phyloP scores from a whole-genome alignment of 2,888 invertebrate genomes.

The Tetheella fluctuosa region DNA sequence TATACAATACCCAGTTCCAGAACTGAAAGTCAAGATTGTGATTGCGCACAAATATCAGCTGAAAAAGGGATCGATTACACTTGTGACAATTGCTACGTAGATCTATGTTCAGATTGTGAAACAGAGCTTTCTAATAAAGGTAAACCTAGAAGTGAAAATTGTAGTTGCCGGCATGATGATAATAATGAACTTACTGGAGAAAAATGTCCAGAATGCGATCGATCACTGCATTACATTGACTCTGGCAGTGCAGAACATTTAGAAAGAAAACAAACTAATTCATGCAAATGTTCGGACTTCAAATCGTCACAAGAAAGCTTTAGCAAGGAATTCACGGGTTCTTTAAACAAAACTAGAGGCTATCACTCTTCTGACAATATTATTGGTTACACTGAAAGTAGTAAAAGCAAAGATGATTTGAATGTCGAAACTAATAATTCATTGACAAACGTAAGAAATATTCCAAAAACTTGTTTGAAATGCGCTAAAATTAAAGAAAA shows the following conservation, averaged over 20 bases:
- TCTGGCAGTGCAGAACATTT: constrained; percentile 70
- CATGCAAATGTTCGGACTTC: constrained; percentile 75
- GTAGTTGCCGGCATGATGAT: constrained; percentile 57
- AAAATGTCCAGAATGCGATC: constrained; percentile 75
- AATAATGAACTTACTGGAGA: constrained; percentile 51
- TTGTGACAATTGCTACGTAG: constrained; percentile 74
- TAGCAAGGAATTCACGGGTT: constrained; percentile 62
- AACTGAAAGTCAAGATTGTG: constrained; percentile 63
- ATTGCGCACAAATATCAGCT: constrained; percentile 67
- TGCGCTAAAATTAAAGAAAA: constrained; percentile 81
- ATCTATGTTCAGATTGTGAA: constrained; percentile 77
- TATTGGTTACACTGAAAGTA: constrained; percentile 64
- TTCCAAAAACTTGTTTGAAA: constrained; percentile 77
- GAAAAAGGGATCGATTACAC: constrained; percentile 77
- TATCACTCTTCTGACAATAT: constrained; percentile 80
- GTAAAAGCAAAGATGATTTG: constrained; percentile 69
- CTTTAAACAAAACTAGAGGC: constrained; percentile 71
- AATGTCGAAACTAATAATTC: constrained; percentile 61
- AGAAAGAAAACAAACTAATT: constrained; percentile 59
- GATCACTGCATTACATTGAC: constrained; percentile 72
- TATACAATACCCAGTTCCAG: constrained; percentile 60
- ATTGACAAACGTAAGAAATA: constrained; percentile 60
- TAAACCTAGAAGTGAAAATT: constrained; percentile 59
- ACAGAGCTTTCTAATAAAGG: constrained; percentile 57
- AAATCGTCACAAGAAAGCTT: constrained; percentile 79